Conservation (phyloP, 2,113 vertebrate genomes). For the Gavialis gangeticus region DNA sequence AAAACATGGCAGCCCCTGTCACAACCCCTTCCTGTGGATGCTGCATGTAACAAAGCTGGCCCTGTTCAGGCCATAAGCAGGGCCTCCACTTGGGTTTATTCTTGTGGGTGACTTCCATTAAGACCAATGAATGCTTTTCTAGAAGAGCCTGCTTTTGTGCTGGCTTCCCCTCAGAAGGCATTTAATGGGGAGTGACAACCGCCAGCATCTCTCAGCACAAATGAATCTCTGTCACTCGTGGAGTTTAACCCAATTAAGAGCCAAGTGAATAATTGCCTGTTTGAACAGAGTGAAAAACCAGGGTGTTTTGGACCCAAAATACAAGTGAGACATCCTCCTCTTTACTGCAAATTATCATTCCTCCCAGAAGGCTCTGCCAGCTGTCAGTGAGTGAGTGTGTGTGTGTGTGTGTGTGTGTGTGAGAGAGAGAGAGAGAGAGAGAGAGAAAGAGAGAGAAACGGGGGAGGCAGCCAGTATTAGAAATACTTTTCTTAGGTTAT, state of each 20-base stretch:
- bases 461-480: background rate
- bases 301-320: background rate
- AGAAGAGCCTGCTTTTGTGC: background rate
- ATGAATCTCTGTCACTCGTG: background rate
- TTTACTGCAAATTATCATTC: rapidly evolving
- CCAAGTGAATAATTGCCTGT: background rate
- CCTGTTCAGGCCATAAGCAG: background rate
- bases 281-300: background rate
- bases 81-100: background rate
- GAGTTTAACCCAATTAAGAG: conserved; percentile 48
- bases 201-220: background rate
- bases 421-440: background rate
- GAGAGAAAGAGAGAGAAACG: too few species aligned
- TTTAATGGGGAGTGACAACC: rapidly evolving
- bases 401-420: too few species aligned
- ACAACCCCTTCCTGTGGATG: background rate
- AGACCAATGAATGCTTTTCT: background rate
- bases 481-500: background rate
- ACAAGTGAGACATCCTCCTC: background rate
- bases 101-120: background rate
- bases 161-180: background rate
- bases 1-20: background rate
- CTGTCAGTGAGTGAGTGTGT: background rate
- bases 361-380: background rate
- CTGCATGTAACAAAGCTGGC: background rate